Evolutionary conservation across 2,113 vertebrate genomes (phyloP).

Genomic region (Pongo pygmaeus): DNA sequence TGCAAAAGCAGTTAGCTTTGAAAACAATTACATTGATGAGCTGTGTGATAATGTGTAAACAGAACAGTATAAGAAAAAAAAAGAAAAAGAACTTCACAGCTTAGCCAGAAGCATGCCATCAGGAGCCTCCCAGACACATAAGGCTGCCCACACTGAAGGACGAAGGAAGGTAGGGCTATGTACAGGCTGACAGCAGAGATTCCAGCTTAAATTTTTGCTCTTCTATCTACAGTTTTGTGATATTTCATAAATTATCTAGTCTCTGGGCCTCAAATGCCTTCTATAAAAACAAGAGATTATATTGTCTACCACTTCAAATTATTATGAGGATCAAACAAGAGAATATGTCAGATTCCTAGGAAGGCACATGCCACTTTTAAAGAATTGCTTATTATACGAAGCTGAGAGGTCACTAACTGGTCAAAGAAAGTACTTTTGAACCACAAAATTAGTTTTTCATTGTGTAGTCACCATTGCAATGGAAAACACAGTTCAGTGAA

Average conservation of each 20-base stretch:
- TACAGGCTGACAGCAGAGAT: background rate
- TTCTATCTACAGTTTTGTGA: background rate
- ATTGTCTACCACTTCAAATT: background rate
- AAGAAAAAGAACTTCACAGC: background rate
- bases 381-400: background rate
- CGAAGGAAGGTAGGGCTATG: background rate
- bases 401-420: background rate
- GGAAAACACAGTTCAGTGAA: background rate
- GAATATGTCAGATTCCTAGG: background rate
- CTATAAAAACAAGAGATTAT: background rate
- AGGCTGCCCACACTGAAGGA: accelerated
- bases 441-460: background rate
- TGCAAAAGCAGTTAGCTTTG: constrained; percentile 26
- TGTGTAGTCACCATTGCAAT: background rate
- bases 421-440: background rate
- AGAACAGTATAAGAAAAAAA: background rate
- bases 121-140: no score
- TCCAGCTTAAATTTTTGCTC: background rate
- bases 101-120: background rate
- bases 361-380: background rate
- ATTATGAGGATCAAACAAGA: background rate
- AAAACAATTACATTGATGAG: background rate
- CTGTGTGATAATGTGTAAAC: background rate
- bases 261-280: background rate
- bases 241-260: background rate